Base-by-base conservation (phyloP, 2,797 vertebrate species). In the Acridotheres tristis region DNA sequence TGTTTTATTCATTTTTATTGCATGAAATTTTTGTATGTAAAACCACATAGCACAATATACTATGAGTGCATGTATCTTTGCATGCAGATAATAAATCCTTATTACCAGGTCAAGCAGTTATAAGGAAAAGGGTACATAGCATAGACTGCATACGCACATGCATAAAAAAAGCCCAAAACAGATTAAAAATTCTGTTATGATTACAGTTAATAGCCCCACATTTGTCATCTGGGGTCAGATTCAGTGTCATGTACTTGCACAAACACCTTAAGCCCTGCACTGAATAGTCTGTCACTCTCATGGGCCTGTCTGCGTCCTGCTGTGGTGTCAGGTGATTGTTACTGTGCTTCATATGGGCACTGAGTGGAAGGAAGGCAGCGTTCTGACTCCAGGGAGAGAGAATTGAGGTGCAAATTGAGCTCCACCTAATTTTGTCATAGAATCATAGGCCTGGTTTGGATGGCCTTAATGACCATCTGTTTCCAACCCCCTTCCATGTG, bases 131-230 rank as follows among this genome's bases (percentile, higher is more conserved):
- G 76, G 71, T 42, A 29, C 9, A 3, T 15, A 45, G 45, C n/a
- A 65, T 40, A 63, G 36, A 14, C 10, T 68, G 54, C 25, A 10
- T 42, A 7, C 0, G 1, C 26, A 19, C 14, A 27, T 0, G 0
- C 50, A 34, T 23, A 16, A 42, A 32, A 38, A 42, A 32, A 40
- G 32, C 34, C 34, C 9, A 23, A 43, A 50, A 0, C 8, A 29
- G 32, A 4, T 78, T 6, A 12, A 63, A 43, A 27, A 16, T 5
- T 32, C 10, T 42, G 7, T 42, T 78, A 16, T 7, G 4, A 1
- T 80, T 59, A 26, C 8, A 47, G 53, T 66, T 38, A 4, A 4
- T 16, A 34, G 26, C 53, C 11, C 75, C 27, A 5, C 7, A 4
- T 68, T 79, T 83, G 43, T 87, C 21, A 15, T 47, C n/a, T 48